These are phyloP conservation scores for Oryzias dopingdopingensis DNA, from an alignment of 2,797 vertebrate genomes.

Conservation along the genomic window DNA sequence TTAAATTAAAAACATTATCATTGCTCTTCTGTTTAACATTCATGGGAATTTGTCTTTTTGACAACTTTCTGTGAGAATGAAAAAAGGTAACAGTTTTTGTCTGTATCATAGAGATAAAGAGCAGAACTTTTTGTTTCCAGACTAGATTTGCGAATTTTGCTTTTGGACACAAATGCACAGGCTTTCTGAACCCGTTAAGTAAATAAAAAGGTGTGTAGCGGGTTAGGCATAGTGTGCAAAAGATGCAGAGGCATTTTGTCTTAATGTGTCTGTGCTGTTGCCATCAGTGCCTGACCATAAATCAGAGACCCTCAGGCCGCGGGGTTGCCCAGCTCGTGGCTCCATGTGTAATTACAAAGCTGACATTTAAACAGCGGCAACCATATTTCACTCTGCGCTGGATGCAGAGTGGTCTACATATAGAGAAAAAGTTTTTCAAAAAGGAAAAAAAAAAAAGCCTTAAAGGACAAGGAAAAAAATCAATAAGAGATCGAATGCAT, in stretches of 20 bases:
- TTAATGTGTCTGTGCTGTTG: conserved; percentile 51
- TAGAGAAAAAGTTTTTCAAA: conserved; percentile 71
- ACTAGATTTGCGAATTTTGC: too few relatives aligned
- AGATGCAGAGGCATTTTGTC: conserved; percentile 46
- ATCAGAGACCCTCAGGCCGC: conserved; percentile 65
- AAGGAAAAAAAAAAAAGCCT: conserved; percentile 45
- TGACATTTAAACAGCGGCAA: conserved; percentile 80
- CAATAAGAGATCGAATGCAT: conserved; percentile 81
- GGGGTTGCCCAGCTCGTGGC: conserved; percentile 63
- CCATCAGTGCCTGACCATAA: conserved; percentile 66
- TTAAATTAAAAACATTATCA: too few relatives aligned
- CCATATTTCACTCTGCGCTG: conserved; percentile 71
- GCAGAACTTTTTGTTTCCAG: too few relatives aligned
- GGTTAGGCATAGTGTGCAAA: conserved; percentile 19
- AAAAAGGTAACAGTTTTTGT: too few relatives aligned
- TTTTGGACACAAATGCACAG: too few relatives aligned
- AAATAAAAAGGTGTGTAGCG: conserved; percentile 24
- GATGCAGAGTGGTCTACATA: conserved; percentile 62
- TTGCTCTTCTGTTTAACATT: too few relatives aligned
- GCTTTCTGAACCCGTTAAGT: conserved; percentile 4
- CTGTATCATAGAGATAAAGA: too few relatives aligned
- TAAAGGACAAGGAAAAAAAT: conserved; percentile 47
- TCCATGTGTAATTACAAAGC: conserved; percentile 78
- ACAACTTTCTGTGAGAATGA: too few relatives aligned
- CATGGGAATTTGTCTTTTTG: too few relatives aligned